Evolutionary conservation across 1,140 invertebrate species (phyloP).

Genomic region (Anoplophora glabripennis): DNA sequence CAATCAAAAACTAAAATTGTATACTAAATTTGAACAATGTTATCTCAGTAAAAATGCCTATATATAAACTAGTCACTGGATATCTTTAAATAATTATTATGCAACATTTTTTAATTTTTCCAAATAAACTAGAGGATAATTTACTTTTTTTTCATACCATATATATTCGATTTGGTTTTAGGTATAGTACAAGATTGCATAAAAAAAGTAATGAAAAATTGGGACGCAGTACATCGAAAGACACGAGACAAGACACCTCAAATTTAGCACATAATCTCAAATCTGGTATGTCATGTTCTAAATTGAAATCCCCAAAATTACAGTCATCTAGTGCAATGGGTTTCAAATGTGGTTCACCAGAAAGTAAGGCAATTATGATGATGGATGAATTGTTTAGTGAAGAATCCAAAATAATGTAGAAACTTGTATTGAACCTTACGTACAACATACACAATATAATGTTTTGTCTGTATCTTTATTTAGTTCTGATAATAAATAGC

Average conservation of each 20-base stretch:
- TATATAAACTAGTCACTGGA: too few species aligned
- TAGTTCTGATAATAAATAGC: too few species aligned
- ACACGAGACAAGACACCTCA: neutral
- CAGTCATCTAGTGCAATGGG: neutral
- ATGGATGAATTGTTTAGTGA: slow-evolving; percentile 19
- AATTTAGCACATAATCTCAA: neutral
- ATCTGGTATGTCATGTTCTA: slow-evolving; percentile 10
- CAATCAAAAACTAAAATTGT: too few species aligned
- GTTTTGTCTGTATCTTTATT: too few species aligned
- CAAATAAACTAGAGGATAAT: too few species aligned
- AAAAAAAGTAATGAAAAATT: slow-evolving; percentile 1
- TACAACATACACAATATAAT: too few species aligned
- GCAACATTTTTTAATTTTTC: too few species aligned
- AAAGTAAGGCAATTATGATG: slow-evolving; percentile 14
- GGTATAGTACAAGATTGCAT: slow-evolving; percentile 14
- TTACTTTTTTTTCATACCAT: too few species aligned
- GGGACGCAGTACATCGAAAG: neutral
- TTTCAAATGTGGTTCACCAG: neutral
- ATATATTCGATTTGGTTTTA: neutral
- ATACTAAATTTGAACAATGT: too few species aligned
- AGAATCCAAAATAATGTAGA: neutral
- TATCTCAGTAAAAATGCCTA: too few species aligned
- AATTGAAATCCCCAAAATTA: neutral
- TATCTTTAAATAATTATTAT: too few species aligned
- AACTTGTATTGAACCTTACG: too few species aligned